Percentiles rank a stretch among this genome's conserved stretches.
phyloP scores from a whole-genome alignment of 2,113 vertebrate species.

The Oceanodroma tethys region DNA sequence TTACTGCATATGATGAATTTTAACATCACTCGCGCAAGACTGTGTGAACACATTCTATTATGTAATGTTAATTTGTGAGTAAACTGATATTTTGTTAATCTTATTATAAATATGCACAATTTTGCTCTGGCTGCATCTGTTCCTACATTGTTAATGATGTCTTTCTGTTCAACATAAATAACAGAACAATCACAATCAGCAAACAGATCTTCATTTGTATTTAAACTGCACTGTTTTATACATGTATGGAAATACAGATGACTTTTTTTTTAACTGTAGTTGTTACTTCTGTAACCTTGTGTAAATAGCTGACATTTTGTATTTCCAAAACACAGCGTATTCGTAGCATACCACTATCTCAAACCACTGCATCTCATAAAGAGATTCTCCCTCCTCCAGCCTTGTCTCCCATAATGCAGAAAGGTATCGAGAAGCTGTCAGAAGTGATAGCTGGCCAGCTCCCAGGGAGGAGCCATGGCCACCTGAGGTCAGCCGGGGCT shows the following conservation, averaged over 20 bases:
- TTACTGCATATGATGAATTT: neutral
- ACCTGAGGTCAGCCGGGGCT: neutral
- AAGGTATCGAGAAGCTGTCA: neutral
- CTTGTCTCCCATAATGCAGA: neutral
- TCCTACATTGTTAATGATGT: neutral
- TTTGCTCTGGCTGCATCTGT: neutral
- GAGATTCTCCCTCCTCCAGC: neutral
- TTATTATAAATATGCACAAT: neutral
- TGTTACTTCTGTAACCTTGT: neutral
- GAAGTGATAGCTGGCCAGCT: neutral
- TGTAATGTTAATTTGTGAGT: neutral
- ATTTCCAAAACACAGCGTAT: neutral
- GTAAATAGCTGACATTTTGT: neutral
- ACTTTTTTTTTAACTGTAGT: neutral
- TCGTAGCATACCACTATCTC: neutral
- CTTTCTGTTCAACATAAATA: slow-evolving; percentile 1
- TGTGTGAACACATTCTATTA: neutral
- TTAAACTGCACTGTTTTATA: neutral
- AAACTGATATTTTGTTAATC: slow-evolving; percentile 13
- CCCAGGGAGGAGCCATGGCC: neutral
- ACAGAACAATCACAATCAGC: neutral
- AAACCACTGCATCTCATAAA: neutral
- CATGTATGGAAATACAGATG: neutral
- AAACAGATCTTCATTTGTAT: neutral
- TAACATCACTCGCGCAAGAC: neutral